Base-by-base conservation (phyloP, 2,888 invertebrate genomes). In the Oscheius sp. region DNA sequence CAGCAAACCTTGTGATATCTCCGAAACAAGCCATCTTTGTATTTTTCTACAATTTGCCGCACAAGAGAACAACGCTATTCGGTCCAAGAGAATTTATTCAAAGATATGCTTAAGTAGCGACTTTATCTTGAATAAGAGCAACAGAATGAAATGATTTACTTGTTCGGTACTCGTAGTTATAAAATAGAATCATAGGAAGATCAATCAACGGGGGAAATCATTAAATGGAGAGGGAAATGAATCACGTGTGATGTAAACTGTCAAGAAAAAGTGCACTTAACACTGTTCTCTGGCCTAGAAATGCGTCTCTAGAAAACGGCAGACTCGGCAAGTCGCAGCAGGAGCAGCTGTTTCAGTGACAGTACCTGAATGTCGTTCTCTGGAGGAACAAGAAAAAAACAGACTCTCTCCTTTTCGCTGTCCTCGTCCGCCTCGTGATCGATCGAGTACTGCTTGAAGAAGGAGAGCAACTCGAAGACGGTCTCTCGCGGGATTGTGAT, bases 271-370 rank as follows among this genome's bases (percentile, higher is more conserved):
- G 11, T 11, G 60, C 13, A 29, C 50, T 65, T 33, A 21, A 21
- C 21, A 21, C 21, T 21, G 21, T 21, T 21, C 21, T 21, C 21
- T 21, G 21, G 21, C 21, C 21, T 21, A 21, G 21, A 21, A 21
- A 21, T 21, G 21, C 21, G 21, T 21, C 21, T 21, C 21, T 21
- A 65, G 21, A 7, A 2, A 10, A 65, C 65, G n/a, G 75, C 73
- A 32, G 78, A 75, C 29, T 80, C 75, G 7, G 76, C 70, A 32
- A 80, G 33, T 59, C 78, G 76, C 48, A 80, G 53, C 66, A 77
- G 50, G 3, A 80, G 75, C 74, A 80, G 76, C 62, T 78, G 78
- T 58, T 80, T 78, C 66, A 80, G 70, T 21, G 70, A 21, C 42
- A 74, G 75, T 29, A 78, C 73, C 78, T 78, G 72, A 32, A 21